Evolutionary conservation across 1,140 invertebrate genomes (phyloP).

Genomic region (Zeugodacus cucurbitae): DNA sequence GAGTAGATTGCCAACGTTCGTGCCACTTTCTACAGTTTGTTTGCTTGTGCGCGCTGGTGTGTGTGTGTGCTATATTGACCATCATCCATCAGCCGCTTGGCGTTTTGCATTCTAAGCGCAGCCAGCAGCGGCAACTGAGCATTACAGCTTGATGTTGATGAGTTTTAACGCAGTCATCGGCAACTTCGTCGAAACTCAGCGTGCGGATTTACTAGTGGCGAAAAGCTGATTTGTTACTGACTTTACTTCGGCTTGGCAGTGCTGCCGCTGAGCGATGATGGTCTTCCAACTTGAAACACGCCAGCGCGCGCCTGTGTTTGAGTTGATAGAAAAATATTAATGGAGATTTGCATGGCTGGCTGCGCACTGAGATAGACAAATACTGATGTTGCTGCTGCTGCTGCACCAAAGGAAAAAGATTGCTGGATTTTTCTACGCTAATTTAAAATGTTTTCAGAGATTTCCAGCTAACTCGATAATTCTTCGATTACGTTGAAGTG

Average conservation of each 20-base stretch:
- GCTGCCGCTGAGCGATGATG: not conserved
- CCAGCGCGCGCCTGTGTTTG: not conserved
- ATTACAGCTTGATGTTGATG: constrained; percentile 13
- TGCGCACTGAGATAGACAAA: not conserved
- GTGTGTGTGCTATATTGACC: not conserved
- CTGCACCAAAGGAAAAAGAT: not conserved
- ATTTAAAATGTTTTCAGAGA: no score
- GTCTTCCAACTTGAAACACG: not conserved
- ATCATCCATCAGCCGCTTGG: constrained; percentile 27
- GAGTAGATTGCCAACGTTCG: not conserved
- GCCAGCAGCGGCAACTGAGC: not conserved
- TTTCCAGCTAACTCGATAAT: no score
- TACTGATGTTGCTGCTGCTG: not conserved
- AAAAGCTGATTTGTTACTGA: constrained; percentile 31
- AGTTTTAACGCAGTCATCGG: constrained; percentile 24
- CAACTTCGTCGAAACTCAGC: constrained; percentile 7
- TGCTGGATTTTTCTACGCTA: not conserved
- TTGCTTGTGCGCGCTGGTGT: not conserved
- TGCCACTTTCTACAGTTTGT: not conserved
- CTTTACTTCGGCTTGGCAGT: not conserved
- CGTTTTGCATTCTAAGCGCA: constrained; percentile 10
- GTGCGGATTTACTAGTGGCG: constrained; percentile 7
- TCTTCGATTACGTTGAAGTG: no score
- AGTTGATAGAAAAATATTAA: not conserved
- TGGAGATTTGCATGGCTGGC: not conserved